Percentiles rank a stretch among this genome's conserved stretches.
These are phyloP conservation scores for Rhingia rostrata DNA, from an alignment of 2,888 invertebrate genomes.

Conservation along the genomic window DNA sequence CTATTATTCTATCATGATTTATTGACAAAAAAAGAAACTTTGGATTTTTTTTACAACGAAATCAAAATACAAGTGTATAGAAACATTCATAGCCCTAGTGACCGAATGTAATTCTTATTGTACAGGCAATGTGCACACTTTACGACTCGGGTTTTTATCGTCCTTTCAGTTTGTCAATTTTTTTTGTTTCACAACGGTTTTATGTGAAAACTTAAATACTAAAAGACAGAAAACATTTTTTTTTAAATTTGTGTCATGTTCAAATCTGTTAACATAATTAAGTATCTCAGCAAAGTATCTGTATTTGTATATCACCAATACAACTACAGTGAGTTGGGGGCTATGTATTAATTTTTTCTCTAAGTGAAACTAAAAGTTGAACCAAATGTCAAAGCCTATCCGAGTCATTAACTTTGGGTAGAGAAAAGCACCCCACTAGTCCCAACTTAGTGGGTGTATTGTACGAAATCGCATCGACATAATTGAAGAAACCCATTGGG, in stretches of 20 bases:
- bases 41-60: not conserved
- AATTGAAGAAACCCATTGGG: slow-evolving; percentile 30
- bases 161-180: slow-evolving; percentile 25
- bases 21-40: slow-evolving; percentile 8
- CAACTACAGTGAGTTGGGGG: slow-evolving; percentile 4
- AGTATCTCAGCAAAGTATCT: slow-evolving; percentile 9
- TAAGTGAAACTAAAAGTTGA: slow-evolving; percentile 13
- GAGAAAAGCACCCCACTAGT: not conserved
- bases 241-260: slow-evolving; percentile 5
- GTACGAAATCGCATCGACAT: slow-evolving; percentile 31
- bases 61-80: not conserved
- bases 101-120: not conserved
- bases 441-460: not conserved
- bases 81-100: slow-evolving; percentile 3
- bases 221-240: slow-evolving; percentile 32
- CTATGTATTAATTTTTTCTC: not conserved
- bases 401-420: slow-evolving; percentile 13
- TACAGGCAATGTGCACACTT: slow-evolving; percentile 14
- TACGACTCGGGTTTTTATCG: not conserved
- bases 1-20: slow-evolving; percentile 27
- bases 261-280: not conserved
- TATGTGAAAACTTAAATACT: slow-evolving; percentile 47
- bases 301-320: not conserved
- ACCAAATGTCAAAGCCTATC: slow-evolving; percentile 21
- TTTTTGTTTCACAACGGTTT: slow-evolving; percentile 26